These are phyloP conservation scores for Pachyramphus minor DNA, from an alignment of 2,113 vertebrate genomes.

Conservation along the genomic window DNA sequence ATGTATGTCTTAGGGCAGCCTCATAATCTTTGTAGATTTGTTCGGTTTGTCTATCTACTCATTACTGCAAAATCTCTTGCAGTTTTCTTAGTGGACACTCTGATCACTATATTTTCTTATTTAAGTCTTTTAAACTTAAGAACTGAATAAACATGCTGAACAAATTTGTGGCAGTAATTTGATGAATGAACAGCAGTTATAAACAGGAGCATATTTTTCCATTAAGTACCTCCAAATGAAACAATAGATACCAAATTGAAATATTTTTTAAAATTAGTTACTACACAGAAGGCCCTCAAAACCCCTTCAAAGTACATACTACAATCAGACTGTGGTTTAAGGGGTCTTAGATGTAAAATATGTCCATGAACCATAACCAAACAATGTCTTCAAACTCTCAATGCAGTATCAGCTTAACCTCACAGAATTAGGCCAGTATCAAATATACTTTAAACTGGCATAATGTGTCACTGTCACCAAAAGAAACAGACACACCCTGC, in stretches of 20 bases:
- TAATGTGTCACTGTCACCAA: neutral
- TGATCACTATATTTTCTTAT: neutral
- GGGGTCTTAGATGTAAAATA: neutral
- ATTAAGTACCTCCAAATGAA: neutral
- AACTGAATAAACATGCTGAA: neutral
- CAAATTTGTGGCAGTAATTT: neutral
- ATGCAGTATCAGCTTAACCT: neutral
- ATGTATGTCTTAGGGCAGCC: neutral
- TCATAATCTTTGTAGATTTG: neutral
- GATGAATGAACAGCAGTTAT: neutral
- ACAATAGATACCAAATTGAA: neutral
- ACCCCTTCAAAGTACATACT: neutral
- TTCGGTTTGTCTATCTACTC: neutral
- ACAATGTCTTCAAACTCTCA: neutral
- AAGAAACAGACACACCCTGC: conserved; percentile 29
- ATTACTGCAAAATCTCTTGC: neutral
- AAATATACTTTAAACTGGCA: neutral
- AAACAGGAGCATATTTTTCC: neutral
- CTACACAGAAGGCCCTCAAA: neutral
- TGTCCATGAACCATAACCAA: neutral
- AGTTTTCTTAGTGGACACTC: neutral
- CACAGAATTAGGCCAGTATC: neutral
- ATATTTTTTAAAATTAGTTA: neutral
- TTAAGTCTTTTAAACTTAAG: neutral
- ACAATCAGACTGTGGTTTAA: neutral